Base-by-base conservation (phyloP, 2,797 vertebrate species). In the Sebastes matsubarae region DNA sequence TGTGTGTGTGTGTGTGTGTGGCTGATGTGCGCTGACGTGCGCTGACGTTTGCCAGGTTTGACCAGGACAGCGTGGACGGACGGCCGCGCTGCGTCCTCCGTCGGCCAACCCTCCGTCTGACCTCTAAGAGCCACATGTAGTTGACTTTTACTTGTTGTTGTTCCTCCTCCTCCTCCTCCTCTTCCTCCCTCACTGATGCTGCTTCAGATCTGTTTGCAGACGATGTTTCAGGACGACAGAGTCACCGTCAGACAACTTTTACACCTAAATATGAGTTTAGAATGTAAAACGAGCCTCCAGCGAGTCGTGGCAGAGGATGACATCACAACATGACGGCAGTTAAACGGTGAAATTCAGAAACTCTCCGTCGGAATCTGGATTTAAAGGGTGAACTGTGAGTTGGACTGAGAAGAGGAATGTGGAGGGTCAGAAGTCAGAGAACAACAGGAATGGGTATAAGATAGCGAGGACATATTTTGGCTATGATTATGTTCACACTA, bases 201-300 rank as follows among this genome's bases (percentile, higher is more conserved):
- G 20, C 65, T 38, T 34, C 55, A n/a, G 22, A 76, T 76, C 57
- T 38, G 68, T 34, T 50, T 59, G 66, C 75, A 71, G 77, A 70
- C 2, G 58, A 70, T 24, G 66, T 69, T 66, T 64, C n/a, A 20
- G 81, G 72, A 64, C 16, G 3, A 46, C 30, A 10, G 59, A 54
- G 80, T 80, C 76, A 13, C 70, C 36, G 2, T 74, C 79, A 46
- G 61, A 64, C 69, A 65, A 68, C 69, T n/a, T 82, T 32, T 6
- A 54, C 52, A 57, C 55, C 38, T 12, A n/a, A 52, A 29, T 36
- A 78, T 25, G 55, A 72, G 34, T 54, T 57, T 12, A 16, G 67
- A 69, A 77, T 81, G 30, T 58, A n/a, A 77, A 81, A 29, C 3
- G 7, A 46, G 42, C 5, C 27, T 24, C 10, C 29, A 5, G 13